Evolutionary conservation across 2,113 vertebrate genomes (phyloP).

Genomic region (Calidris pygmaea): DNA sequence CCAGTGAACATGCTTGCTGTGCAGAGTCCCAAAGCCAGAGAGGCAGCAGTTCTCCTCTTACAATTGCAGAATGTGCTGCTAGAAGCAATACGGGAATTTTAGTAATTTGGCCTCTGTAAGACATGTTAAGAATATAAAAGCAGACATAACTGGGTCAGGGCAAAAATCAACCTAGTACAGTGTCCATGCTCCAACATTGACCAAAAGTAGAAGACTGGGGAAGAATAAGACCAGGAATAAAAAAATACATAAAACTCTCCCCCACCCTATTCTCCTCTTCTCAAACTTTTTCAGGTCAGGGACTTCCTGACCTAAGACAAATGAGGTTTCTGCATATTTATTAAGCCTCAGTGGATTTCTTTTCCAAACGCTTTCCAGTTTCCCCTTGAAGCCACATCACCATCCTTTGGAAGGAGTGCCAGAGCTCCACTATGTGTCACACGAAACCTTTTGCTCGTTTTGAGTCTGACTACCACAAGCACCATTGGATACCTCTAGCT

Average conservation of each 20-base stretch:
- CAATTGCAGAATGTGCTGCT: background rate
- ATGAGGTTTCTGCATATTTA: background rate
- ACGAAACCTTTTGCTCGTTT: background rate
- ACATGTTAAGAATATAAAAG: constrained; percentile 9
- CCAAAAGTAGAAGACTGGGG: background rate
- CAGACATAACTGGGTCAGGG: background rate
- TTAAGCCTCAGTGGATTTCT: background rate
- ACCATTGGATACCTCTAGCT: background rate
- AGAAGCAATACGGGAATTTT: background rate
- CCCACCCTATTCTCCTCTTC: background rate
- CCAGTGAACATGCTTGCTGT: background rate
- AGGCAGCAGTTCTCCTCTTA: background rate
- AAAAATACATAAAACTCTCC: background rate
- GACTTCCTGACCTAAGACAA: background rate
- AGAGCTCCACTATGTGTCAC: background rate
- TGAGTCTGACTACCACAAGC: background rate
- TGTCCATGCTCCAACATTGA: background rate
- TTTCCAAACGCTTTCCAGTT: background rate
- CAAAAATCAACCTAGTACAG: background rate
- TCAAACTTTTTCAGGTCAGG: background rate
- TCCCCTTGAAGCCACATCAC: background rate
- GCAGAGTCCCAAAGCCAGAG: background rate
- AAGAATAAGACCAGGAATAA: background rate
- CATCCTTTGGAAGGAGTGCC: background rate
- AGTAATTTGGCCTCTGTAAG: background rate